Base-by-base conservation (phyloP, 1,140 invertebrate species). In the Drusus annulatus region DNA sequence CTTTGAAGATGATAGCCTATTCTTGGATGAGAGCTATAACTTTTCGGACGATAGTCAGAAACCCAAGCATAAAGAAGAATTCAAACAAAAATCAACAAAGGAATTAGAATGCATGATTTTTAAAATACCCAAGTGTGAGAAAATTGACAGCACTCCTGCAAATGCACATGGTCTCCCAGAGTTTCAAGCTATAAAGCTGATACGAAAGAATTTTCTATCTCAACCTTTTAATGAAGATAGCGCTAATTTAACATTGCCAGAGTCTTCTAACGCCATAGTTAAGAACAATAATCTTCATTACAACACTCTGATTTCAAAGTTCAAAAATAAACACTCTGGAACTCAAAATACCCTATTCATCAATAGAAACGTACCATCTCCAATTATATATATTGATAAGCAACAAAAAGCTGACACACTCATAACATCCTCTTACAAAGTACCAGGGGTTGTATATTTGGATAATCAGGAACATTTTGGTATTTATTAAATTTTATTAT, bases 391-490 rank as follows among this genome's bases (percentile, higher is more conserved):
- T 56, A 10, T 56, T 31, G 76, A 78, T 3, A n/a, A 17, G 16
- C 52, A 78, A 69, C 23, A 52, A 77, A 45, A 15, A 51, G 21
- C 13, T n/a, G 52, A 65, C 10, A 4, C 7, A 28, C 58, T 25
- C 28, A 17, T 15, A 7, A 56, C 50, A n/a, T 36, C 23, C 21
- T 69, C 28, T 36, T 58, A 63, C n/a, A 78, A 68, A 78, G 52
- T 79, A 16, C 45, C 58, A 3, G 81, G 81, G 7, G 76, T 60
- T 25, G 81, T 83, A 10, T 31, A 79, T 76, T 65, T 83, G 51
- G 81, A 83, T 62, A 31, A 23, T 51, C 21, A 71, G 62, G 81
- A 83, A 80, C 80, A 83, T 76, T 76, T 52, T 76, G 81, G 81
- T 83, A 60, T 16, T 36, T 56, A 31, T 19, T 36, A 0, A 62